phyloP scores from a whole-genome alignment of 2,113 vertebrate genomes.

The Dipodomys spectabilis region DNA sequence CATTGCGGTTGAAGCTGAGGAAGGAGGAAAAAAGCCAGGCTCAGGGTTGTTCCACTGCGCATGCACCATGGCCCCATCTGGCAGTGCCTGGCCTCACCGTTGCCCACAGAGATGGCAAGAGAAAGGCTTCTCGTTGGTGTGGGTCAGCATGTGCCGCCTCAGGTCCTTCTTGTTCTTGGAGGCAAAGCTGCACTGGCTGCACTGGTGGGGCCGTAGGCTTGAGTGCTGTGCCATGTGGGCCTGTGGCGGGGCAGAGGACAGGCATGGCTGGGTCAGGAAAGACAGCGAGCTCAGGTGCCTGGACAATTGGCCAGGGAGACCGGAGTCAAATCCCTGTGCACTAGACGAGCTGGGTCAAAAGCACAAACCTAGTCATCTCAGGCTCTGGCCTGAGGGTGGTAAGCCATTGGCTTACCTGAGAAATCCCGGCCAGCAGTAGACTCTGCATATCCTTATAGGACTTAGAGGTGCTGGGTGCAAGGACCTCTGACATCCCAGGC shows the following conservation, averaged over 20 bases:
- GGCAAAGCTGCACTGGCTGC: slow-evolving; percentile 96
- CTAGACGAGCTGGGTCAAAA: too few relatives aligned
- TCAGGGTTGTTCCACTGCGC: fast-evolving
- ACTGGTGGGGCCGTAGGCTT: slow-evolving; percentile 96
- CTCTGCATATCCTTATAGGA: neutral
- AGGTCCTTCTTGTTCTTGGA: slow-evolving; percentile 99
- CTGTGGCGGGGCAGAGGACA: slow-evolving; percentile 79
- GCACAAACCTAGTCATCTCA: too few relatives aligned
- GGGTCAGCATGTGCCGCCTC: slow-evolving; percentile 95
- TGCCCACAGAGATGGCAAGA: slow-evolving; percentile 95
- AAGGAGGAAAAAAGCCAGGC: fast-evolving
- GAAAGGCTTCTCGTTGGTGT: slow-evolving; percentile 99
- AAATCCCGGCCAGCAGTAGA: neutral
- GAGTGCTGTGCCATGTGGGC: slow-evolving; percentile 94
- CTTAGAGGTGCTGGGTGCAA: neutral
- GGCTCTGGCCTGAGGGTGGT: too few relatives aligned
- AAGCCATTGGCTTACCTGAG: neutral
- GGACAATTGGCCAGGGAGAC: neutral
- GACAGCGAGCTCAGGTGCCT: neutral
- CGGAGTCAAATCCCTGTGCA: neutral
- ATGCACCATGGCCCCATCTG: fast-evolving
- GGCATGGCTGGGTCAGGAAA: neutral
- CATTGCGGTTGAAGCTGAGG: slow-evolving; percentile 96
- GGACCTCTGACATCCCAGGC: neutral
- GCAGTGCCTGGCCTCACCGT: slow-evolving; percentile 86